Percentiles rank a stretch among this genome's conserved stretches.
Evolutionary conservation across 2,113 vertebrate genomes (phyloP).

Genomic region (Tetrao urogallus): DNA sequence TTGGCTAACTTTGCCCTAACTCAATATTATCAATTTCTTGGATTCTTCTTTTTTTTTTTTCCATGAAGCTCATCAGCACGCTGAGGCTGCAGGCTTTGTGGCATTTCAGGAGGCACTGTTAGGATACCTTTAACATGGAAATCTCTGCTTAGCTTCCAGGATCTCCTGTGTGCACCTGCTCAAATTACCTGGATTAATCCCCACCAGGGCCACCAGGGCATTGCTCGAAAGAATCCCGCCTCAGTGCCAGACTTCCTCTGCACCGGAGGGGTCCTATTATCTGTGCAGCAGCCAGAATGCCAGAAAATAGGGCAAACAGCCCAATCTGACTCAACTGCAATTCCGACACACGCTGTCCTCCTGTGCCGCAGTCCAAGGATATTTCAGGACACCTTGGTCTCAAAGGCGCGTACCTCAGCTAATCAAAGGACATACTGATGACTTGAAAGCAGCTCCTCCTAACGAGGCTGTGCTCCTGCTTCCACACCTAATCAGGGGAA

Average conservation of each 20-base stretch:
- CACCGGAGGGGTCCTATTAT: conserved; percentile 19
- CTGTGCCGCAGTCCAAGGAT: background rate
- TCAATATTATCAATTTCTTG: background rate
- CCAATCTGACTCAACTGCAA: background rate
- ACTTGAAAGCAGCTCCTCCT: background rate
- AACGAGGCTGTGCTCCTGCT: background rate
- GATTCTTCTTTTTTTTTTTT: background rate
- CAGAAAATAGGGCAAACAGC: conserved; percentile 25
- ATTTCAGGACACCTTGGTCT: background rate
- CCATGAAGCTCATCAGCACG: background rate
- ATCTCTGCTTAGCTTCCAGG: background rate
- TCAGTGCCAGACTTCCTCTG: background rate
- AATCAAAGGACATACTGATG: background rate
- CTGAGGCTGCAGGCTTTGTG: background rate
- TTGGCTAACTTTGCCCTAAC: background rate
- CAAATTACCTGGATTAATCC: background rate
- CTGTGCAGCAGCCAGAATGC: conserved; percentile 21
- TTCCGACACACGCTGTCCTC: conserved; percentile 10
- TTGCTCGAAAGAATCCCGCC: conserved; percentile 46
- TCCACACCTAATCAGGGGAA: background rate
- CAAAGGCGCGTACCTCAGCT: rapidly evolving
- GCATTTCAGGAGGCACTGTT: background rate
- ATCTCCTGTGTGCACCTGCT: background rate
- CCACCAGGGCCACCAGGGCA: background rate
- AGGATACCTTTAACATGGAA: background rate